A percentile compares a stretch with the other conserved stretches of the same genome.
Conservation (phyloP, 2,113 vertebrate genomes). For the Ariopsis seemanni region DNA sequence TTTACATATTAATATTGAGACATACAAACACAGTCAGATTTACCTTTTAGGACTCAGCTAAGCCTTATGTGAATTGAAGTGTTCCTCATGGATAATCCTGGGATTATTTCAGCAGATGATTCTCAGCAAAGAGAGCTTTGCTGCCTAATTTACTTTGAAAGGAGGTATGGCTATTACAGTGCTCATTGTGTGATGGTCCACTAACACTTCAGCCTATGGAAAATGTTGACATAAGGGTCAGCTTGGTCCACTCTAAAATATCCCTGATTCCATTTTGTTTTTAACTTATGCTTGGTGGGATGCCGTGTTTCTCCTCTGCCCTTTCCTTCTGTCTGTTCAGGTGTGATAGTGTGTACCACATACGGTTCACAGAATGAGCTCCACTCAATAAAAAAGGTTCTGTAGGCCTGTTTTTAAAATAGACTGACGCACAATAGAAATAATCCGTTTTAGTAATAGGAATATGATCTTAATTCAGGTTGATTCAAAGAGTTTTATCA, state of each 20-base stretch:
- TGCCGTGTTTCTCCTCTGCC: background rate
- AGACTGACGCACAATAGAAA: background rate
- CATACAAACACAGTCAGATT: conserved; percentile 16
- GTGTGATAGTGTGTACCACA: background rate
- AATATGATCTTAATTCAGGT: conserved; percentile 8
- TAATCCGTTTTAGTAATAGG: background rate
- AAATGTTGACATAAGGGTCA: conserved; percentile 62
- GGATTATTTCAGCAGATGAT: conserved; percentile 45
- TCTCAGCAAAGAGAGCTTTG: conserved; percentile 48
- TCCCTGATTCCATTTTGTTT: background rate
- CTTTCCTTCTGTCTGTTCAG: conserved; percentile 15
- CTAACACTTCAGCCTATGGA: conserved; percentile 66
- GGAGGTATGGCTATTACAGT: conserved; percentile 62
- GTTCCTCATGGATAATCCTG: conserved; percentile 33
- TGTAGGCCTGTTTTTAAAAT: background rate
- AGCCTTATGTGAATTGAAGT: conserved; percentile 37
- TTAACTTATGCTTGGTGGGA: background rate
- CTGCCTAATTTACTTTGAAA: conserved; percentile 64
- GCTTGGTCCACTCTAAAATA: conserved; percentile 63
- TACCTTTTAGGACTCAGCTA: conserved; percentile 26
- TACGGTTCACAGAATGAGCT: background rate
- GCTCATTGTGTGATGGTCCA: conserved; percentile 75
- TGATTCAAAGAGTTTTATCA: conserved; percentile 16
- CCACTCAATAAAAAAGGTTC: background rate
- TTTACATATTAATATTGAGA: conserved; percentile 6